These are phyloP conservation scores for Nebria ingens DNA, from an alignment of 1,140 invertebrate genomes.

Conservation along the genomic window DNA sequence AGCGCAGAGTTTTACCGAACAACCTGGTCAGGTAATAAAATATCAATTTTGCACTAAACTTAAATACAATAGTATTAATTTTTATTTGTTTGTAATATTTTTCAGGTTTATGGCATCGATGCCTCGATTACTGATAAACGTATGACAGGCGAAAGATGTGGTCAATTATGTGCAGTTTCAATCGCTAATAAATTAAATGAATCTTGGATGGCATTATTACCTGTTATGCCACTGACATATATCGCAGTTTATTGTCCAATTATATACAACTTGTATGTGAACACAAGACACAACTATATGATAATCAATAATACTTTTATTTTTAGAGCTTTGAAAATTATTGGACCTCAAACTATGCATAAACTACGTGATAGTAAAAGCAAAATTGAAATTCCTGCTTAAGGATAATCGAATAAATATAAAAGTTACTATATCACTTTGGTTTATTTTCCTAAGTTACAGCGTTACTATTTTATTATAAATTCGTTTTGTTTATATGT, in stretches of 20 bases:
- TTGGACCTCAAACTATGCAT: constrained; percentile 31
- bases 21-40: constrained; percentile 42
- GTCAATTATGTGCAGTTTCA: constrained; percentile 56
- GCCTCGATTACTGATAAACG: constrained; percentile 43
- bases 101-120: constrained; percentile 44
- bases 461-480: no score
- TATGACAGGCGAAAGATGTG: constrained; percentile 62
- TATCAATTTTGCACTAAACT: not conserved
- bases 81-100: no score
- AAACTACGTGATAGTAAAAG: constrained; percentile 28
- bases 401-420: no score
- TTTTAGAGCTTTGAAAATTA: constrained; percentile 31
- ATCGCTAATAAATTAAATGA: constrained; percentile 66
- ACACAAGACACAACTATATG: constrained; percentile 2
- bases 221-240: constrained; percentile 53
- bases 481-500: no score
- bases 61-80: no score
- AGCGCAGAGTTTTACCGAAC: constrained; percentile 57
- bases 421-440: no score
- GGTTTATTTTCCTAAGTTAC: no score
- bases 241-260: constrained; percentile 52
- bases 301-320: constrained; percentile 15
- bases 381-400: not conserved
- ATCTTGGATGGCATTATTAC: constrained; percentile 62
- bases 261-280: constrained; percentile 43